phyloP scores from a whole-genome alignment of 92 coral and sea anemone genomes.

The Phymanthus crucifer region DNA sequence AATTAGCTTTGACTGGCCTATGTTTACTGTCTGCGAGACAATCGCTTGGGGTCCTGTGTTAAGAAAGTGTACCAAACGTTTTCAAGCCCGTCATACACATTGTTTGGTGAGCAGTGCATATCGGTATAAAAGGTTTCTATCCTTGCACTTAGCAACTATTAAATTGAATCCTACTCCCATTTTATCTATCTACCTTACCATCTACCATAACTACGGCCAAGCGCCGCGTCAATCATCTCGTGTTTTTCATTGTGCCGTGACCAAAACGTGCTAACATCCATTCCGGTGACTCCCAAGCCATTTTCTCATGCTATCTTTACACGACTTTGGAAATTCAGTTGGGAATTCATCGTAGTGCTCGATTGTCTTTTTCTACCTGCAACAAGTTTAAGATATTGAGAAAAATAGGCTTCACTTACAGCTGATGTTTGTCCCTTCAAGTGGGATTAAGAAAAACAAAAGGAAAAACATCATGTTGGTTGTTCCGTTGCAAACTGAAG shows the following conservation, averaged over 20 bases:
- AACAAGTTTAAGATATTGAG: neutral
- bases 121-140: neutral
- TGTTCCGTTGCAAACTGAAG: too few relatives aligned
- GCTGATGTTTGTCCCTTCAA: neutral
- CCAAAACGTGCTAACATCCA: neutral
- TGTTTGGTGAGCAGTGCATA: neutral
- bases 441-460: neutral
- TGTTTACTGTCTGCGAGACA: too few relatives aligned
- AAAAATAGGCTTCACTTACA: neutral
- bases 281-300: neutral
- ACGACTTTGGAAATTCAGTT: neutral
- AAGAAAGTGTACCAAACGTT: too few relatives aligned
- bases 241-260: neutral
- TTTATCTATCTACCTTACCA: neutral
- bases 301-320: neutral
- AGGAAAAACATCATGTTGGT: too few relatives aligned
- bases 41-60: too few relatives aligned
- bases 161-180: neutral
- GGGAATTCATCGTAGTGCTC: neutral
- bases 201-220: neutral
- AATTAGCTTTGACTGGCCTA: too few relatives aligned
- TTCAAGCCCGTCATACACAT: too few relatives aligned
- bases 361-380: conserved; percentile 11
- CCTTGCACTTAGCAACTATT: neutral
- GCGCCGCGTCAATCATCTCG: neutral